These are phyloP conservation scores for Tragelaphus strepsiceros DNA, from an alignment of 2,113 vertebrate species.

Conservation along the genomic window DNA sequence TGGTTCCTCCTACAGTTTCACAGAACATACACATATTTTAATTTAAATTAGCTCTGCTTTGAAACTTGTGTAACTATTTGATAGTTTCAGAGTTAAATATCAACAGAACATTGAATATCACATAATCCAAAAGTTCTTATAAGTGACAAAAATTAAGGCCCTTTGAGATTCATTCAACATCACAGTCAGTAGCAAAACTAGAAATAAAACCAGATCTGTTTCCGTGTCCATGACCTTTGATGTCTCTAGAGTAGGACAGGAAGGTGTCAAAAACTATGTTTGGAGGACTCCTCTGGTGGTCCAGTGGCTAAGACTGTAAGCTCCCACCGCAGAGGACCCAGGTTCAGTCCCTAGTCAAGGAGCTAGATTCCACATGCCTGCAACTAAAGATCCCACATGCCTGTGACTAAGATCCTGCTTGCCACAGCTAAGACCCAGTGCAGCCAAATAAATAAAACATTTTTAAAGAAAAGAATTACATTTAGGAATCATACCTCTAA, in stretches of 20 bases:
- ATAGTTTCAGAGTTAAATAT: constrained; percentile 1
- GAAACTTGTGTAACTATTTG: background rate
- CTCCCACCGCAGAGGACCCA: background rate
- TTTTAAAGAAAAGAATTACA: background rate
- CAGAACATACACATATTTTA: background rate
- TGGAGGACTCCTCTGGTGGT: background rate
- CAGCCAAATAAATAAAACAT: background rate
- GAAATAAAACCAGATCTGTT: background rate
- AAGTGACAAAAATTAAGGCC: background rate
- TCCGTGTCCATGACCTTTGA: background rate
- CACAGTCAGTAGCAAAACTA: background rate
- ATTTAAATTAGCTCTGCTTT: constrained; percentile 28
- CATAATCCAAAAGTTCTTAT: constrained; percentile 26
- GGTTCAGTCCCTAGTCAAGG: background rate
- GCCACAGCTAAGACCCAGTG: background rate
- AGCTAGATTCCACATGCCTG: background rate
- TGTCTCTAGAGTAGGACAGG: background rate
- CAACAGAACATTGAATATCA: constrained; percentile 7
- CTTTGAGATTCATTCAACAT: background rate
- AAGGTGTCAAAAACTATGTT: background rate
- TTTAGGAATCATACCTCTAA: background rate
- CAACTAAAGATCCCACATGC: background rate
- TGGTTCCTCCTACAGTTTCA: background rate
- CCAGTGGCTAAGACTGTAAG: background rate
- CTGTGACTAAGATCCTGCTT: background rate